Evolutionary conservation across 2,888 invertebrate species (phyloP), one percentile per base, ranked within the genome.

Genomic region (Lobophora halterata): DNA sequence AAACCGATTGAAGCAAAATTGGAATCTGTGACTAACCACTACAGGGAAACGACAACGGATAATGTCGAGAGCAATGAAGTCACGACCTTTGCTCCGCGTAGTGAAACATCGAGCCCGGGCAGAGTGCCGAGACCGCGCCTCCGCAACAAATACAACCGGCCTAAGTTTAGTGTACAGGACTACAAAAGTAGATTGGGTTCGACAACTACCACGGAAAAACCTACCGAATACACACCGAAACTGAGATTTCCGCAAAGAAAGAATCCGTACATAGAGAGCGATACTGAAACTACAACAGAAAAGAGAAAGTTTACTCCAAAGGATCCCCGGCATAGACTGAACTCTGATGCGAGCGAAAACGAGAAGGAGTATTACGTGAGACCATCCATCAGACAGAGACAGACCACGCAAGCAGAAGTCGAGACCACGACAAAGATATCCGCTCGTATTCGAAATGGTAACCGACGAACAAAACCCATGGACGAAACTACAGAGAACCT

Each of bases 151-250:
- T 90, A 86, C 46, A 91, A 91, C 29, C 80, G 94, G 31, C 93
- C 93, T 1, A 83, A 92, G 49, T 94, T 94, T 67, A 94, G 93
- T 61, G 91, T 94, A 2, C 93, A 93, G 71, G 93, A 94, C 49
- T 93, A 93, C 65, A 90, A 91, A 61, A 92, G 89, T 52, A 82
- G 92, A 43, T 68, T 93, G 29, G 91, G 89, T 54, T 88, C 89
- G 0, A 89, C 90, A 0, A 88, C 90, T 29, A 79, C 82, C 10
- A 81, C 85, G 8, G 87, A 88, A 46, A 78, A 71, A 44, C 54
- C 79, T 0, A 43, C 46, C 5, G 79, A 75, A 47, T 64, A 73
- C 11, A 72, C 73, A 7, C 70, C 82, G 1, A 88, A 87, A 62
- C 19, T 80, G 3, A 70, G 90, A 57, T 88, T 78, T 58, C 88